Conservation (phyloP, 2,888 invertebrate genomes). For the Tricholauxania praeusta region DNA sequence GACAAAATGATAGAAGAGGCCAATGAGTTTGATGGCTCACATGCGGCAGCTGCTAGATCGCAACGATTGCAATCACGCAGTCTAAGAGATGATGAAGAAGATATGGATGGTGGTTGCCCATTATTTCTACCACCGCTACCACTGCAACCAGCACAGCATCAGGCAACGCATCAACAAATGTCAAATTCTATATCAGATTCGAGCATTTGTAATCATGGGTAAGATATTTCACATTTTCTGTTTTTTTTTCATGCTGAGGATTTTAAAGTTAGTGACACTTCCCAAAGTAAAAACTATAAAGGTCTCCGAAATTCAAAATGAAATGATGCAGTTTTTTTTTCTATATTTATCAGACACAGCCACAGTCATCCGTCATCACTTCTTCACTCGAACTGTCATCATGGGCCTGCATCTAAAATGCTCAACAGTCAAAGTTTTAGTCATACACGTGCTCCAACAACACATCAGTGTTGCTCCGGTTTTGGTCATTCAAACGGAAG, state of each 20-base stretch:
- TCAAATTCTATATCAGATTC: slow-evolving; percentile 66
- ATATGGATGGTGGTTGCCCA: slow-evolving; percentile 48
- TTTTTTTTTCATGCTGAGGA: background rate
- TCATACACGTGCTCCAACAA: slow-evolving; percentile 56
- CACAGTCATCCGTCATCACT: slow-evolving; percentile 51
- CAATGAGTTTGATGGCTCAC: slow-evolving; percentile 63
- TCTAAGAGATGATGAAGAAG: background rate
- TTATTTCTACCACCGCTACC: slow-evolving; percentile 59
- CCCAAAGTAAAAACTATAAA: background rate
- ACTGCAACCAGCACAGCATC: slow-evolving; percentile 8
- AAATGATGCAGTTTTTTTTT: too few relatives aligned
- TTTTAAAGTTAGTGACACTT: background rate
- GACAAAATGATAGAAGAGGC: slow-evolving; percentile 69
- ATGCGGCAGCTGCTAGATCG: slow-evolving; percentile 59
- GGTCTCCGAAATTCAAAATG: too few relatives aligned
- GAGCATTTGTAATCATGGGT: slow-evolving; percentile 65
- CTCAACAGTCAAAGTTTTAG: slow-evolving; percentile 66
- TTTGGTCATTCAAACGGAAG: slow-evolving; percentile 62
- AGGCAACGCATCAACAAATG: slow-evolving; percentile 48
- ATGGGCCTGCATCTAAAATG: slow-evolving; percentile 59
- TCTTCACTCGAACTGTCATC: slow-evolving; percentile 43
- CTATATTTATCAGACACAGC: slow-evolving; percentile 45
- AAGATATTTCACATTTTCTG: slow-evolving; percentile 31
- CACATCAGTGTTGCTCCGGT: slow-evolving; percentile 66
- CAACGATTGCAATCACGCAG: slow-evolving; percentile 48